These are phyloP conservation scores for Spodoptera littoralis DNA, from an alignment of 2,888 invertebrate species.

Conservation along the genomic window DNA sequence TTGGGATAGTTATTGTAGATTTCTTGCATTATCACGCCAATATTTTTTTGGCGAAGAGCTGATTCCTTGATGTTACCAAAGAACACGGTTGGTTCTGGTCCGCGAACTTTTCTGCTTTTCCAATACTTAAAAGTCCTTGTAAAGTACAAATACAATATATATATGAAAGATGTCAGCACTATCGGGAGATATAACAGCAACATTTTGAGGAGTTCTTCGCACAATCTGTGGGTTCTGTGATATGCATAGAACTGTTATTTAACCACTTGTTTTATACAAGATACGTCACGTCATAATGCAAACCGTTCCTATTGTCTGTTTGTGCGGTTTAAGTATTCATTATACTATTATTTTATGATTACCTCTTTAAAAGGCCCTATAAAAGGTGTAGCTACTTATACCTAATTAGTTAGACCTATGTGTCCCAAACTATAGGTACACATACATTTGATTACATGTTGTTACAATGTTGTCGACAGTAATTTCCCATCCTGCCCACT, in stretches of 20 bases:
- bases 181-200: conserved; percentile 33
- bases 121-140: conserved; percentile 71
- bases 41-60: conserved; percentile 55
- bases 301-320: no score
- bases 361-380: no score
- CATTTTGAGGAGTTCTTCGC: conserved; percentile 20
- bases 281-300: neutral
- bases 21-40: conserved; percentile 57
- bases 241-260: conserved; percentile 13
- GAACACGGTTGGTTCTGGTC: conserved; percentile 64
- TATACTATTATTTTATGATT: no score
- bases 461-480: no score
- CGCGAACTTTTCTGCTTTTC: conserved; percentile 64
- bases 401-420: no score
- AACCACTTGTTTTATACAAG: conserved; percentile 19
- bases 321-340: no score
- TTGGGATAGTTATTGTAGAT: conserved; percentile 67
- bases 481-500: no score
- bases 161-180: conserved; percentile 34
- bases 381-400: no score
- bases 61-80: conserved; percentile 69
- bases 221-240: neutral
- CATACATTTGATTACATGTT: no score
- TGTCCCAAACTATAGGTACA: no score
- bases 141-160: conserved; percentile 61